A percentile compares a stretch with the other conserved stretches of the same genome.
These are phyloP conservation scores for Peromyscus leucopus DNA, from an alignment of 2,113 vertebrate genomes.

Conservation along the genomic window DNA sequence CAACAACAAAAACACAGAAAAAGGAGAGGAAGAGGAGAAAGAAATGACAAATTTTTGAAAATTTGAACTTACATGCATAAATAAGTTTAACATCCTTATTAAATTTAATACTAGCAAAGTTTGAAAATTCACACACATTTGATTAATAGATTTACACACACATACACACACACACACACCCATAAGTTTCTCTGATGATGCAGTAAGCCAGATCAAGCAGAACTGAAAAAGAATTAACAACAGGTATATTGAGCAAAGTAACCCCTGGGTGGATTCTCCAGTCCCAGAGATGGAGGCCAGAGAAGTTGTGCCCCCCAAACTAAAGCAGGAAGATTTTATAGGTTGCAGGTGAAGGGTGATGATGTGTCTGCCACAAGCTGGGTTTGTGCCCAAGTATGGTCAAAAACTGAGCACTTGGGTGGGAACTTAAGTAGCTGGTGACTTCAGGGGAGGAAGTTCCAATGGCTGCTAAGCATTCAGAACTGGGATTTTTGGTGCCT, in stretches of 20 bases:
- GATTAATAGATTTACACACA: neutral
- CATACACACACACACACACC: too few relatives aligned
- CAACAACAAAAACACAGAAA: neutral
- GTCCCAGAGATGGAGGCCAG: neutral
- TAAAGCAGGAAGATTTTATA: neutral
- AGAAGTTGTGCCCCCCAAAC: neutral
- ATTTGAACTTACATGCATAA: neutral
- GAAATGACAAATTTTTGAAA: constrained; percentile 30
- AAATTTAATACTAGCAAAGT: neutral
- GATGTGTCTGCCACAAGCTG: neutral
- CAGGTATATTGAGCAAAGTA: neutral
- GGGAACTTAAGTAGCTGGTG: neutral
- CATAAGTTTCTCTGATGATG: neutral
- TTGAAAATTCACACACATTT: neutral
- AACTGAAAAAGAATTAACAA: neutral
- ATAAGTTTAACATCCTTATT: neutral
- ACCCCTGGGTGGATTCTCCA: neutral
- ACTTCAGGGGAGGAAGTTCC: neutral
- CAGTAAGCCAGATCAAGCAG: neutral
- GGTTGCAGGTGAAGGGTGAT: neutral
- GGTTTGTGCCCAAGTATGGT: too few relatives aligned
- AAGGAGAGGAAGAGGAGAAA: neutral
- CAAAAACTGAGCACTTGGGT: neutral
- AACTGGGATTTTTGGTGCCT: too few relatives aligned
- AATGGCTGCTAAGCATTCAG: too few relatives aligned